Conservation (phyloP, 1,140 invertebrate species). For the Bombus fervidus region DNA sequence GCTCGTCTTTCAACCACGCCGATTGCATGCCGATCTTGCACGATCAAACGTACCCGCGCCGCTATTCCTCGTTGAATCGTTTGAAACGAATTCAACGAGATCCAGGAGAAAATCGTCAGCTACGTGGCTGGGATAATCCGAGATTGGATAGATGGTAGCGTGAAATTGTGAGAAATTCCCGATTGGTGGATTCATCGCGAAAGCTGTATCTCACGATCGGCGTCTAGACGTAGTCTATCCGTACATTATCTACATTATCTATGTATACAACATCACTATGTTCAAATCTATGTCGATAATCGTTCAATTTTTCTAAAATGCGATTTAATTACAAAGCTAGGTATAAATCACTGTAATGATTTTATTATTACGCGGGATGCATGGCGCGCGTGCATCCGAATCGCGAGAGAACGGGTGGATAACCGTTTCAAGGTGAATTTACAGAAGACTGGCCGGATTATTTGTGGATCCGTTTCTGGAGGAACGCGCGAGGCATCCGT, state of each 20-base stretch:
- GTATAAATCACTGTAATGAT: background rate
- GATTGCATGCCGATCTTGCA: no score
- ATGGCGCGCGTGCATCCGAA: background rate
- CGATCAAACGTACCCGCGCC: background rate
- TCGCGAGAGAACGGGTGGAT: constrained; percentile 17
- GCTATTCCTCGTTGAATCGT: background rate
- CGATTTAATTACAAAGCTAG: background rate
- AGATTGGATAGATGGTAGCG: no score
- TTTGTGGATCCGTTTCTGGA: constrained; percentile 63
- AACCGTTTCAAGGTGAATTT: constrained; percentile 71
- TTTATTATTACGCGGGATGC: background rate
- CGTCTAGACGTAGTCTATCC: no score
- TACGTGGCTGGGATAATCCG: no score
- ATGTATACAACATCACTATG: background rate
- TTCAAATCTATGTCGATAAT: background rate
- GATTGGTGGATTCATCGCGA: no score
- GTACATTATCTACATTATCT: no score
- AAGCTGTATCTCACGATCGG: no score
- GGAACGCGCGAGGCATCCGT: constrained; percentile 8
- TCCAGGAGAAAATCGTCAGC: background rate
- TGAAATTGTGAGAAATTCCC: background rate
- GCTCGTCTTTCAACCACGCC: background rate
- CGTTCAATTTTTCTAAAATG: background rate
- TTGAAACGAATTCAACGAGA: background rate
- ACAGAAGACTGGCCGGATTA: constrained; percentile 66